Percentiles rank a stretch among this genome's conserved stretches.
Evolutionary conservation across 1,140 invertebrate species (phyloP).

Genomic region (Holcopasites calliopsidis): DNA sequence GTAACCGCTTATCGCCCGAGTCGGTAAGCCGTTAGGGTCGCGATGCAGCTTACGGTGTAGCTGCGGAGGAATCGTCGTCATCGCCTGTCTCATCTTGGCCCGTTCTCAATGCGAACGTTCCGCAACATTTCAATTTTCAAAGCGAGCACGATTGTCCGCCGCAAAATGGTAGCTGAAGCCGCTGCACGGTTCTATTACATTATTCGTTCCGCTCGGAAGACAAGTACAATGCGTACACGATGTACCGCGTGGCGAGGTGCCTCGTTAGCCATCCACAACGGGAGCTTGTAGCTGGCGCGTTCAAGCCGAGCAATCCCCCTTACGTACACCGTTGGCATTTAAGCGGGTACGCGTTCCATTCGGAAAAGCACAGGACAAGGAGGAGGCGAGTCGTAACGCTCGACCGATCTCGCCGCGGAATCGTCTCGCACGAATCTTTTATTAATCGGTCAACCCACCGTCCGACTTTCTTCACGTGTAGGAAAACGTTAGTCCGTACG

Average conservation of each 20-base stretch:
- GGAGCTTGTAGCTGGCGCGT: constrained; percentile 39
- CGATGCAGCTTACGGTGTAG: too few relatives aligned
- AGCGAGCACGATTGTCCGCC: constrained; percentile 25
- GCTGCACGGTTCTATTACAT: constrained; percentile 33
- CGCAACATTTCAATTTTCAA: constrained; percentile 39
- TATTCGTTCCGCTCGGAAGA: constrained; percentile 26
- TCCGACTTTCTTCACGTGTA: too few relatives aligned
- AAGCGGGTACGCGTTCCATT: constrained; percentile 58
- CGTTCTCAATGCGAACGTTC: background rate
- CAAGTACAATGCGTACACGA: constrained; percentile 41
- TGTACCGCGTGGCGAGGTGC: constrained; percentile 36
- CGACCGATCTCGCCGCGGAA: constrained; percentile 37
- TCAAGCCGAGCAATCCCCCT: constrained; percentile 55
- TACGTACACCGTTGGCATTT: constrained; percentile 43
- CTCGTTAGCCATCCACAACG: constrained; percentile 57
- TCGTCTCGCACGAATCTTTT: too few relatives aligned
- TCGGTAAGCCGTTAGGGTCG: too few relatives aligned
- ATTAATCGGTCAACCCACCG: too few relatives aligned
- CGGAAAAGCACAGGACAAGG: constrained; percentile 20
- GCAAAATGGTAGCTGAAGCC: background rate
- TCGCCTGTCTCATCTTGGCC: background rate
- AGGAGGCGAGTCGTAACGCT: constrained; percentile 34
- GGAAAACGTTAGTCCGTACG: too few relatives aligned
- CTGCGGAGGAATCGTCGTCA: too few relatives aligned
- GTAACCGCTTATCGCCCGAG: too few relatives aligned